These are phyloP conservation scores for Parazoanthus atlanticus DNA, from an alignment of 92 coral and sea anemone genomes.

Conservation along the genomic window DNA sequence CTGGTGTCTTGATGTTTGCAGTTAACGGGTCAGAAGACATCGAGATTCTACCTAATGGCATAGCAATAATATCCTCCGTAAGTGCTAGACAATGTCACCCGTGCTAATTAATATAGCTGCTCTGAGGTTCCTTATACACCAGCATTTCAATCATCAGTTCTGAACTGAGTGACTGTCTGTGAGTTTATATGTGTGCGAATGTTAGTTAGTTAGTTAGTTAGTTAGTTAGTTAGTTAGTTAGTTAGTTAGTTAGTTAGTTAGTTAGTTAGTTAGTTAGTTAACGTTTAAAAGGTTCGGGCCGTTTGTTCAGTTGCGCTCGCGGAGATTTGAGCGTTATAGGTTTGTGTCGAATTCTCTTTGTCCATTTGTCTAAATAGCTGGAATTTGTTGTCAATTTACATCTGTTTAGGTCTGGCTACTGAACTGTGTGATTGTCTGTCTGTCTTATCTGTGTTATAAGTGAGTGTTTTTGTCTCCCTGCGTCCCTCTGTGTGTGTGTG, in stretches of 20 bases:
- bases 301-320: too few relatives aligned
- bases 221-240: too few relatives aligned
- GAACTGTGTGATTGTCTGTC: not conserved
- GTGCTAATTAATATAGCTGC: too few relatives aligned
- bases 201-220: too few relatives aligned
- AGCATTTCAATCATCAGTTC: too few relatives aligned
- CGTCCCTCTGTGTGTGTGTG: not conserved
- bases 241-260: too few relatives aligned
- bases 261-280: not conserved
- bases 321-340: too few relatives aligned
- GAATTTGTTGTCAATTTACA: too few relatives aligned
- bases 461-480: not conserved
- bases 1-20: conserved; percentile 34
- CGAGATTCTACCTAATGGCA: conserved; percentile 83
- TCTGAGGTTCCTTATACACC: not conserved
- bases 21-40: conserved; percentile 96
- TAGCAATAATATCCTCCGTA: conserved; percentile 93
- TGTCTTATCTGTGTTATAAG: not conserved
- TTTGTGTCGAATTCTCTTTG: too few relatives aligned
- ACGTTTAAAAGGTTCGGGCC: not conserved
- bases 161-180: not conserved
- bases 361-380: too few relatives aligned
- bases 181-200: not conserved
- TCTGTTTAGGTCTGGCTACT: too few relatives aligned
- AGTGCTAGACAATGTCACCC: conserved; percentile 28